Conservation (phyloP, 2,797 vertebrate genomes). For the Sebastiscus tertius region DNA sequence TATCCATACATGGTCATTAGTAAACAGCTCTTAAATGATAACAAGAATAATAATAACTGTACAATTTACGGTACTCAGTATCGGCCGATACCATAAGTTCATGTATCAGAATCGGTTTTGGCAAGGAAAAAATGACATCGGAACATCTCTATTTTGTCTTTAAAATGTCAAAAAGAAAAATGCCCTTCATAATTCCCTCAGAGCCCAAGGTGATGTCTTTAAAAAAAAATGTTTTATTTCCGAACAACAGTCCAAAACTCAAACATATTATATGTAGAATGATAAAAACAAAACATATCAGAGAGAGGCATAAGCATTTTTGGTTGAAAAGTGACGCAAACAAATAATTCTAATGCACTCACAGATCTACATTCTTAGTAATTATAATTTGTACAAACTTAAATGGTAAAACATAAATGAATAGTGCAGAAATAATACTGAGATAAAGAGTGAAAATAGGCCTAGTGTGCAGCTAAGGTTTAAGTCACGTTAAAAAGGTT, state of each 20-base stretch:
- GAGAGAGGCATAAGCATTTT: too few relatives aligned
- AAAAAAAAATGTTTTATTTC: neutral
- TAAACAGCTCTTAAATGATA: too few relatives aligned
- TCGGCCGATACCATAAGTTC: too few relatives aligned
- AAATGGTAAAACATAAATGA: neutral
- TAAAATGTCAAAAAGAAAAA: neutral
- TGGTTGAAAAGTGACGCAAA: too few relatives aligned
- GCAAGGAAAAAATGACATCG: too few relatives aligned
- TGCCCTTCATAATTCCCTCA: neutral
- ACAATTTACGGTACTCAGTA: too few relatives aligned
- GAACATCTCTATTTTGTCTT: too few relatives aligned
- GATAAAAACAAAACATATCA: too few relatives aligned
- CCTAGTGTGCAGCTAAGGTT: neutral
- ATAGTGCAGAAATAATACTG: neutral
- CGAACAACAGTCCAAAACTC: neutral
- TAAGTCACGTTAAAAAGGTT: neutral
- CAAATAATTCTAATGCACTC: neutral
- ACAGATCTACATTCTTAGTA: neutral
- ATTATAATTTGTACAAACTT: neutral
- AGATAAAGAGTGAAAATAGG: neutral
- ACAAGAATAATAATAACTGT: too few relatives aligned
- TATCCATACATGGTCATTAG: too few relatives aligned
- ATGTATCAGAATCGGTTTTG: too few relatives aligned
- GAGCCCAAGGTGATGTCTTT: neutral
- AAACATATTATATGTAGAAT: neutral